phyloP scores from a whole-genome alignment of 2,113 vertebrate species.

The Corvus moneduloides region DNA sequence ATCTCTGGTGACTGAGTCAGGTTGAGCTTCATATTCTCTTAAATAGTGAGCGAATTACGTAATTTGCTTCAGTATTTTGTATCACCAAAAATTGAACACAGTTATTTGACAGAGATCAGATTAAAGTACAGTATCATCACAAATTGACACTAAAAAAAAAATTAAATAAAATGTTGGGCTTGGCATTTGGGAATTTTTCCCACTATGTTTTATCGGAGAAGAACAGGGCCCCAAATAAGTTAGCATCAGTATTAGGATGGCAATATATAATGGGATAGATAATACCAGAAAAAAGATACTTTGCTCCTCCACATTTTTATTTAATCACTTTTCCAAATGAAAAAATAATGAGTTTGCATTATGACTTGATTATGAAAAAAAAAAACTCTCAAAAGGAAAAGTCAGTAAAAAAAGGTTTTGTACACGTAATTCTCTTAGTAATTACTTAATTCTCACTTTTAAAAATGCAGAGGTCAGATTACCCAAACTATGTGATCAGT shows the following conservation, averaged over 20 bases:
- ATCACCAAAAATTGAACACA: neutral
- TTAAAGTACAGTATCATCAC: neutral
- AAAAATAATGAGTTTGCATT: neutral
- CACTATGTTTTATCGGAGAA: neutral
- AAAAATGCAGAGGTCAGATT: neutral
- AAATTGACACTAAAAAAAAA: neutral
- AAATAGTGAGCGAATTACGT: neutral
- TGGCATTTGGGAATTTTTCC: neutral
- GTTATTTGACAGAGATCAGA: neutral
- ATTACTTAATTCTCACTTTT: neutral
- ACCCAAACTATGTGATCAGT: neutral
- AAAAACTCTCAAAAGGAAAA: neutral
- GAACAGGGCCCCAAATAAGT: neutral
- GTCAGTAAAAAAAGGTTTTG: neutral
- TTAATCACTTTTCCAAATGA: neutral
- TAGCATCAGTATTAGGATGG: neutral
- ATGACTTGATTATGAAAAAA: neutral
- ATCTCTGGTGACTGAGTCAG: neutral
- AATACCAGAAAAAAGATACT: neutral
- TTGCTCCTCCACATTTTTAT: neutral
- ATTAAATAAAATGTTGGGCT: fast-evolving
- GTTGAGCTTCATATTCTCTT: neutral
- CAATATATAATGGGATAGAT: neutral
- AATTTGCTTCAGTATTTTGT: neutral
- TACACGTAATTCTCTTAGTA: neutral